Evolutionary conservation across 2,888 invertebrate genomes (phyloP).

Genomic region (Syritta pipiens): DNA sequence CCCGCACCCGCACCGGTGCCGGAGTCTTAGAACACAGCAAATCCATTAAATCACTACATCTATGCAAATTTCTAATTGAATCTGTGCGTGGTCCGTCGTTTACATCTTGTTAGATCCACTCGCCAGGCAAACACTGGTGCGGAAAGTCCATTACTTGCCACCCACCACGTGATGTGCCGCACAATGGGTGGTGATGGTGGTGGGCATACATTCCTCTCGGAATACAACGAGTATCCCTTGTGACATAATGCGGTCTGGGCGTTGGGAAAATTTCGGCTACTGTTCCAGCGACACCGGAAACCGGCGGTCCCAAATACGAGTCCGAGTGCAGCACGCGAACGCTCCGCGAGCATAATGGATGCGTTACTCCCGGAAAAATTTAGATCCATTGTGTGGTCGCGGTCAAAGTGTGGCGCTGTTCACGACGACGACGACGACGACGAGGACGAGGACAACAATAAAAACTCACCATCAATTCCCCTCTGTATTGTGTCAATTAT

Average conservation of each 20-base stretch:
- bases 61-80: constrained; percentile 63
- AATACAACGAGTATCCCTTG: constrained; percentile 55
- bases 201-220: constrained; percentile 41
- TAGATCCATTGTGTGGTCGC: background rate
- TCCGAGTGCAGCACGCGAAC: no score
- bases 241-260: constrained; percentile 48
- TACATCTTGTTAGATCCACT: constrained; percentile 55
- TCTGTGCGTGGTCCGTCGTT: constrained; percentile 55
- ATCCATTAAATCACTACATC: constrained; percentile 60
- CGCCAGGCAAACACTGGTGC: constrained; percentile 45
- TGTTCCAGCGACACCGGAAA: constrained; percentile 28
- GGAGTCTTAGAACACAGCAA: constrained; percentile 47
- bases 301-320: no score
- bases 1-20: background rate
- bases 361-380: constrained; percentile 1
- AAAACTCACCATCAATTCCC: background rate
- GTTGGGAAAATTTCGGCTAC: constrained; percentile 32
- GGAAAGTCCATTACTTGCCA: constrained; percentile 41
- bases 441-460: no score
- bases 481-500: constrained; percentile 23
- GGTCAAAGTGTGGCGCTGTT: no score
- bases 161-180: constrained; percentile 32
- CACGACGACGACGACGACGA: no score
- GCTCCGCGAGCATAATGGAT: background rate
- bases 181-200: no score